Evolutionary conservation across 2,888 invertebrate species (phyloP), one percentile per base, ranked within the genome.

Genomic region (Zaprionus lineosus): DNA sequence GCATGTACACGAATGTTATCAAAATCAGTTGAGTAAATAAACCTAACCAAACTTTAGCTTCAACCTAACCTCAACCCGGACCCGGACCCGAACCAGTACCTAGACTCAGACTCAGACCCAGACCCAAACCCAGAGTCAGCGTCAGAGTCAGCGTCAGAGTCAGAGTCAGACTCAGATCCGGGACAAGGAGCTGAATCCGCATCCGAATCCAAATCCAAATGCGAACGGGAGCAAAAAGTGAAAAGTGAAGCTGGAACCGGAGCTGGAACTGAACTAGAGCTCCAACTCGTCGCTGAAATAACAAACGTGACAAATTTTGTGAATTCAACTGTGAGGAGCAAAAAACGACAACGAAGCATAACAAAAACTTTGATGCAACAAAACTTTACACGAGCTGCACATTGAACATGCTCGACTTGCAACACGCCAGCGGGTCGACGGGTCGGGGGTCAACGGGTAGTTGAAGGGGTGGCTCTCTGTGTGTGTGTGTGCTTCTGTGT

Each of bases 11-110:
- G 82, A 86, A 87, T 86, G 87, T 87, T 87, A 88, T 87, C 87
- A 88, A 88, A 87, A 87, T 87, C 87, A 87, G 87, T 87, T 88
- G 81, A 75, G 88, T 88, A 87, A 87, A 87, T 87, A 87, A 84
- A 77, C 78, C 76, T 36, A 68, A 55, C 66, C 63, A 69, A 60
- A 65, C 67, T 48, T 36, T 41, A 46, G 29, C 51, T 16, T 11
- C 28, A 28, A 47, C 16, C 16, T n/a, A 31, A 15, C 34, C 24
- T 34, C 19, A 37, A 18, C 29, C 16, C 37, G 29, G 28, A 34
- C 19, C 5, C 19, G 5, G 19, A 3, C 19, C 3, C 19, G 5
- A 5, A 3, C 19, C n/a, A n/a, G n/a, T n/a, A n/a, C n/a, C n/a
- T n/a, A n/a, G n/a, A n/a, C 29, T 21, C 37, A 36, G 28, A 34